Base-by-base conservation (phyloP, 2,888 invertebrate genomes). In the Anoplius nigerrimus region DNA sequence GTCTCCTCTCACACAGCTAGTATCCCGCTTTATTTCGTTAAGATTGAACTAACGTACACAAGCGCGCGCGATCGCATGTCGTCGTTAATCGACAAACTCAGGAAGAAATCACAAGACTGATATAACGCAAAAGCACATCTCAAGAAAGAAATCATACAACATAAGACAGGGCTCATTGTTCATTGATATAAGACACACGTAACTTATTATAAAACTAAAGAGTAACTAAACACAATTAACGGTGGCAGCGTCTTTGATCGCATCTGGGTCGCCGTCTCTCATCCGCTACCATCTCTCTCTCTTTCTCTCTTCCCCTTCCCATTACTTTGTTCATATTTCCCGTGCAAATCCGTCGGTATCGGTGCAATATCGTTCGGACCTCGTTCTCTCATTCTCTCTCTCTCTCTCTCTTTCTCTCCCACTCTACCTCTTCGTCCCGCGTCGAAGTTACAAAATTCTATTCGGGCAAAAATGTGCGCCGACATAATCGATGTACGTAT, bases 1-100 rank as follows among this genome's bases (percentile, higher is more conserved):
- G 34, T 11, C 11, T 34, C 11, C 34, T n/a, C n/a, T n/a, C n/a
- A n/a, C n/a, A 8, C 34, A 34, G 34, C 34, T 5, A 34, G n/a
- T 5, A 11, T 60, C 66, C 77, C 77, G 80, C 78, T 77, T 73
- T 74, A 81, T 82, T 83, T 83, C 82, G 82, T 83, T 76, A 75
- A 75, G 79, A 83, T 82, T 83, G 80, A 83, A 83, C 82, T 55
- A 67, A 63, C 18, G 48, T 48, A 45, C 22, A 46, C 24, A n/a
- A n/a, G 15, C 11, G 27, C 34, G 34, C 34, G 34, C 11, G 34
- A 34, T 34, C 34, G 11, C 46, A 42, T 18, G 22, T 27, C 6
- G 20, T 45, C 21, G 55, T 54, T 54, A 53, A 52, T 65, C 62
- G 71, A 76, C 68, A n/a, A n/a, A n/a, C n/a, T n/a, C n/a, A n/a